These are phyloP conservation scores for Anhinga anhinga DNA, from an alignment of 2,113 vertebrate species.

Conservation along the genomic window DNA sequence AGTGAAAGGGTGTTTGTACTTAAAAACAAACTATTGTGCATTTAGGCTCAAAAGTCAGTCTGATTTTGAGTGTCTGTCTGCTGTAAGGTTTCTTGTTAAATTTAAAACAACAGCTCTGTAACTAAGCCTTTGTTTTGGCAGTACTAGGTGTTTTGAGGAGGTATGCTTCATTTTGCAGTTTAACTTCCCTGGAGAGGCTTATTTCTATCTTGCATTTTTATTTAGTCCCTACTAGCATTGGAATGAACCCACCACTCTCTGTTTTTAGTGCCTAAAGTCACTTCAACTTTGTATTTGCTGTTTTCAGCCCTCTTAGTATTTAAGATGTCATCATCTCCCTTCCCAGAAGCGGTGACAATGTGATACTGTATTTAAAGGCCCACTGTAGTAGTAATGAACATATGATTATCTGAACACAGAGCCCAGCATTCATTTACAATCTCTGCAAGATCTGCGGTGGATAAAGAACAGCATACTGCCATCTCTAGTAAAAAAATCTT, in stretches of 20 bases:
- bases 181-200: neutral
- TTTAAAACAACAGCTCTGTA: neutral
- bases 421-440: neutral
- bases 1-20: neutral
- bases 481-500: neutral
- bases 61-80: neutral
- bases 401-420: neutral
- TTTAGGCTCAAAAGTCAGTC: neutral
- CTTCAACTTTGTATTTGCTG: neutral
- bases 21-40: neutral
- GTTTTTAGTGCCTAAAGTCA: neutral
- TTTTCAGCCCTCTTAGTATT: neutral
- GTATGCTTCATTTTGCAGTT: neutral
- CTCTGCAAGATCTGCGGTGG: neutral
- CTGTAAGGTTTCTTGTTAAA: neutral
- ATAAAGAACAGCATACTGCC: neutral
- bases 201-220: neutral
- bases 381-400: neutral
- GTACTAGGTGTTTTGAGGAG: neutral
- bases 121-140: neutral
- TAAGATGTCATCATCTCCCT: neutral
- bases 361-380: neutral
- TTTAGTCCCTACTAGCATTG: neutral
- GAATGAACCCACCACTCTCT: neutral
- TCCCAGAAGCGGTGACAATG: neutral